A percentile compares a stretch with the other conserved stretches of the same genome.
Evolutionary conservation across 2,113 vertebrate species (phyloP).

Genomic region (Ploceus nigricollis): DNA sequence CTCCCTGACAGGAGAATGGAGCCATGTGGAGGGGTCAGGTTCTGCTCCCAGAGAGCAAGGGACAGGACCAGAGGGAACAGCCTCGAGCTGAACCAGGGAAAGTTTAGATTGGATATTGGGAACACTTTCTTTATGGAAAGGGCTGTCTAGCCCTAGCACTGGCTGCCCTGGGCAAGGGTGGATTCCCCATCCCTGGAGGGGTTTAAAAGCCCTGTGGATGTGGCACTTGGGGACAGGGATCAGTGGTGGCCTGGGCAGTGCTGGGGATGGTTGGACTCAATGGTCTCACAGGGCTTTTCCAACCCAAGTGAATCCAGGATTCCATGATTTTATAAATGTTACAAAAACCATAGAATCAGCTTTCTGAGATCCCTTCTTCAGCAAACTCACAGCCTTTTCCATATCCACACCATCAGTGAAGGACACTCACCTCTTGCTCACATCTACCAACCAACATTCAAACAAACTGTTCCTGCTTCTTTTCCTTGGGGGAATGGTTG

Average conservation of each 20-base stretch:
- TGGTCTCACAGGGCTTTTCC: not conserved
- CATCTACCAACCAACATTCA: not conserved
- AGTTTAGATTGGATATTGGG: not conserved
- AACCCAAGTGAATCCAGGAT: not conserved
- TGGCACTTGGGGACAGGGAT: rapidly evolving
- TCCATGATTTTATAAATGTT: not conserved
- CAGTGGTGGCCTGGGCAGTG: not conserved
- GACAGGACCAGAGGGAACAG: not conserved
- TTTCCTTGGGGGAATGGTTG: not conserved
- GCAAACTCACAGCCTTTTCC: not conserved
- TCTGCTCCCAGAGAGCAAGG: not conserved
- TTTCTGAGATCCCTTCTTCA: not conserved
- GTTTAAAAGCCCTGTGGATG: not conserved
- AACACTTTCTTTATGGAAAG: not conserved
- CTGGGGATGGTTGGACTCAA: not conserved
- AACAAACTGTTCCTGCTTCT: not conserved
- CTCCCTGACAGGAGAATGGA: not conserved
- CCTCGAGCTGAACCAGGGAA: not conserved
- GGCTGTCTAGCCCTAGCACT: not conserved
- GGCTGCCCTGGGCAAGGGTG: not conserved
- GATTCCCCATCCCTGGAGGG: not conserved
- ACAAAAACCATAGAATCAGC: not conserved
- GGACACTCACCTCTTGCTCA: not conserved
- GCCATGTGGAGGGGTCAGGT: rapidly evolving
- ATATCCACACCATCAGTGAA: rapidly evolving